Evolutionary conservation across 1,140 invertebrate species (phyloP), one percentile per base, ranked within the genome.

Genomic region (Calosoma granatense): DNA sequence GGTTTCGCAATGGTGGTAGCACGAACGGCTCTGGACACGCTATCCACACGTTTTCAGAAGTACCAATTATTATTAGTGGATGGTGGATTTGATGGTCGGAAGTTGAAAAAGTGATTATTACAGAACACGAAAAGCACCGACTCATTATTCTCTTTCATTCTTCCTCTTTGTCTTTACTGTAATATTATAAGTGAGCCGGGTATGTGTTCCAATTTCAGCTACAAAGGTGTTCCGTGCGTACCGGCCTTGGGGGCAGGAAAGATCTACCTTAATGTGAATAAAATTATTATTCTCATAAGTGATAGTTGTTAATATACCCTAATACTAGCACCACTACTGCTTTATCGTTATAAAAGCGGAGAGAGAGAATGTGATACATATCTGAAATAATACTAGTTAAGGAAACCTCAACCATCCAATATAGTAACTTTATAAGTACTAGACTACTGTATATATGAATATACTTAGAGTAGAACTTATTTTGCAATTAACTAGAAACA

Each of bases 91-190:
- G 41, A 47, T 47, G 41, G 41, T 17, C 6, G 41, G 9, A 47
- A 47, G 41, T 47, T 47, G 41, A 17, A 47, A 47, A 47, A 47
- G 41, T 47, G 41, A 47, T 47, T 47, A 47, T 47, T 47, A 47
- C 41, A 17, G 17, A 47, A 47, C 41, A 47, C 41, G 41, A 47
- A 47, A 47, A 17, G 6, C 4, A 6, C 15, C 6, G 6, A 17
- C 41, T 47, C 41, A 47, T 47, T 47, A 47, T 47, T 47, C 17
- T 47, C 17, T 17, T 47, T 36, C 26, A 4, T 47, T 47, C 9
- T 17, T 47, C 41, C 14, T 30, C 26, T 47, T 9, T 17, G 41
- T 12, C 41, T 17, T 4, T n/a, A n/a, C n/a, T n/a, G n/a, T n/a
- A n/a, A n/a, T n/a, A n/a, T n/a, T n/a, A n/a, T n/a, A n/a, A n/a